Base-by-base conservation (phyloP, 2,888 invertebrate genomes). In the Morpho achilles region DNA sequence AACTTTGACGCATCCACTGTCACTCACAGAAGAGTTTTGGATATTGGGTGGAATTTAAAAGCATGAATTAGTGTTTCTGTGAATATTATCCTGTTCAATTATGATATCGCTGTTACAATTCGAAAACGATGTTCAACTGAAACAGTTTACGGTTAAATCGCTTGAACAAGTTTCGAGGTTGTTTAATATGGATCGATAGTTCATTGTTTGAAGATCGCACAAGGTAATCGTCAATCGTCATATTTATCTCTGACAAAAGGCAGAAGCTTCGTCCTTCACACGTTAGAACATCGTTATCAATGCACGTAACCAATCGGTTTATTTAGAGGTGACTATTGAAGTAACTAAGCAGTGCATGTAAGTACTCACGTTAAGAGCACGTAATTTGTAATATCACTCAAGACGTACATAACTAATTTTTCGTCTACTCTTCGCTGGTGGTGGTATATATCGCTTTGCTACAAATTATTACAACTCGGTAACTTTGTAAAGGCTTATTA, bases 271-370 rank as follows among this genome's bases (percentile, higher is more conserved):
- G 88, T 86, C 89, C 89, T 89, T 89, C 89, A 86, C 84, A 84
- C 84, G 84, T 87, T 85, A 84, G 78, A 80, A 76, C 73, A 82
- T 83, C 79, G 76, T 80, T 87, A 85, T 84, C 81, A 86, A 82
- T 85, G 85, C 84, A 86, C 82, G 77, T 79, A 80, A 80, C 84
- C 77, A 77, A 77, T 77, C 77, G 73, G 77, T 80, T 79, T 77
- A 75, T 76, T 78, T 80, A 77, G 79, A 84, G 84, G 84, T 82
- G 86, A 87, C 87, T 87, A 88, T 80, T 78, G 80, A 78, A 79
- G 78, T 84, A 83, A 85, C 80, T 79, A 73, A 75, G 75, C 77
- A 80, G 75, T 81, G 82, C 86, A 87, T 80, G 87, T 87, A 86
- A 84, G 87, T 87, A 86, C 61, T 61, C 55, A 53, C 74, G 69